Evolutionary conservation across 2,888 invertebrate genomes (phyloP).

Genomic region (Griposia aprilina): DNA sequence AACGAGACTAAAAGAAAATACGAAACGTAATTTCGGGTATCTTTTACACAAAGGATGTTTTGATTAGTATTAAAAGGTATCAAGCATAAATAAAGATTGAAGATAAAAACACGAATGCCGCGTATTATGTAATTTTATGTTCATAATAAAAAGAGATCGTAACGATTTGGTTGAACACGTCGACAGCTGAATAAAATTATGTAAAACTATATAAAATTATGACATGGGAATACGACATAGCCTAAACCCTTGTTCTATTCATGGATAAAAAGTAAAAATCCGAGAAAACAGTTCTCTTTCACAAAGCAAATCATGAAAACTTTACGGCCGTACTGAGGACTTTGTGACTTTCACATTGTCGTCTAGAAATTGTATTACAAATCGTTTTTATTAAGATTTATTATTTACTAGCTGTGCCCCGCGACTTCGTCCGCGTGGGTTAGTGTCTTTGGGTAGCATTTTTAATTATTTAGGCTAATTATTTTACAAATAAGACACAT

Average conservation of each 20-base stretch:
- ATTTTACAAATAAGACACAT: no score
- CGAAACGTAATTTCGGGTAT: slow-evolving; percentile 65
- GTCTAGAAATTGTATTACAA: slow-evolving; percentile 49
- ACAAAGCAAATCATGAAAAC: slow-evolving; percentile 59
- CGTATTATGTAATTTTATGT: slow-evolving; percentile 40
- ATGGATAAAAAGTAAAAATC: slow-evolving; percentile 50
- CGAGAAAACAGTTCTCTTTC: slow-evolving; percentile 50
- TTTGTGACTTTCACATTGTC: slow-evolving; percentile 49
- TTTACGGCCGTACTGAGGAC: slow-evolving; percentile 56
- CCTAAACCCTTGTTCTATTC: slow-evolving; percentile 51
- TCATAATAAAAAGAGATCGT: slow-evolving; percentile 48
- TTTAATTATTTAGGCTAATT: no score
- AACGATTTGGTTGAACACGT: slow-evolving; percentile 41
- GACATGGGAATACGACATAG: slow-evolving; percentile 40
- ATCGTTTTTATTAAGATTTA: slow-evolving; percentile 53
- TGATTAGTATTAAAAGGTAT: slow-evolving; percentile 63
- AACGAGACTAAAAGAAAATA: slow-evolving; percentile 68
- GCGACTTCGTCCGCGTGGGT: no score
- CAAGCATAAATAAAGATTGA: slow-evolving; percentile 50
- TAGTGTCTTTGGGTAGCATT: no score
- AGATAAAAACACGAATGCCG: slow-evolving; percentile 43
- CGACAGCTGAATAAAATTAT: slow-evolving; percentile 37
- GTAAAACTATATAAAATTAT: neutral
- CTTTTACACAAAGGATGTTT: slow-evolving; percentile 65
- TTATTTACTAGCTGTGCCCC: no score